A percentile compares a stretch with the other conserved stretches of the same genome.
These are phyloP conservation scores for Melieria omissa DNA, from an alignment of 2,888 invertebrate species.

Conservation along the genomic window DNA sequence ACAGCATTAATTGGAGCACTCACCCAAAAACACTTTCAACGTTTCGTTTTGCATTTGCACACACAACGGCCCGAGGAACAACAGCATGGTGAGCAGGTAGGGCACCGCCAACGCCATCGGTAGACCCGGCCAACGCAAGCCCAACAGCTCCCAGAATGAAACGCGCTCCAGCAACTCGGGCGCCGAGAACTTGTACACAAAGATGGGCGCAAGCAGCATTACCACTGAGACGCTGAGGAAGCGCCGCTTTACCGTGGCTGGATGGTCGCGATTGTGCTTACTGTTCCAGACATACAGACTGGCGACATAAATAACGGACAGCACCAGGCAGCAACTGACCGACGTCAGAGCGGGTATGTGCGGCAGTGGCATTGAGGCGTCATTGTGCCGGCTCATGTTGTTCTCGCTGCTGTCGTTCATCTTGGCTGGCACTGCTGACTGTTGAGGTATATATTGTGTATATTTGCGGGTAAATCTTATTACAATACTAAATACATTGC, in stretches of 20 bases:
- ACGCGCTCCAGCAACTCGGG: conserved; percentile 72
- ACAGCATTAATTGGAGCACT: conserved; percentile 20
- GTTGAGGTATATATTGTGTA: not conserved
- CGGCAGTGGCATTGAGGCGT: conserved; percentile 43
- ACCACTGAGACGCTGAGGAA: conserved; percentile 87
- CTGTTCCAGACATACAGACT: conserved; percentile 90
- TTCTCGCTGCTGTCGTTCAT: conserved; percentile 27
- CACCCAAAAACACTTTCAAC: conserved; percentile 77
- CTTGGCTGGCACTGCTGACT: not conserved
- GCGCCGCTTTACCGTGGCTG: conserved; percentile 85
- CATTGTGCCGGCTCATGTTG: not conserved
- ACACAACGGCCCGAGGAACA: conserved; percentile 86
- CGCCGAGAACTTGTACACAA: conserved; percentile 79
- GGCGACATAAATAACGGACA: conserved; percentile 84
- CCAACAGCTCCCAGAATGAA: conserved; percentile 77
- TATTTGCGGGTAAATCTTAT: not conserved
- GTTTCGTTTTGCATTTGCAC: conserved; percentile 78
- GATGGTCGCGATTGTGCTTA: conserved; percentile 85
- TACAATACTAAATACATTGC: not conserved
- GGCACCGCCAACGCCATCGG: conserved; percentile 80
- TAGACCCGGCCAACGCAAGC: conserved; percentile 79
- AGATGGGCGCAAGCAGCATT: conserved; percentile 82
- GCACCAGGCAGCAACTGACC: conserved; percentile 78
- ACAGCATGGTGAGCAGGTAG: conserved; percentile 79
- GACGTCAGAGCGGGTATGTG: conserved; percentile 71